Evolutionary conservation across 2,888 invertebrate species (phyloP), one percentile per base, ranked within the genome.

Genomic region (Cloeon dipterum): DNA sequence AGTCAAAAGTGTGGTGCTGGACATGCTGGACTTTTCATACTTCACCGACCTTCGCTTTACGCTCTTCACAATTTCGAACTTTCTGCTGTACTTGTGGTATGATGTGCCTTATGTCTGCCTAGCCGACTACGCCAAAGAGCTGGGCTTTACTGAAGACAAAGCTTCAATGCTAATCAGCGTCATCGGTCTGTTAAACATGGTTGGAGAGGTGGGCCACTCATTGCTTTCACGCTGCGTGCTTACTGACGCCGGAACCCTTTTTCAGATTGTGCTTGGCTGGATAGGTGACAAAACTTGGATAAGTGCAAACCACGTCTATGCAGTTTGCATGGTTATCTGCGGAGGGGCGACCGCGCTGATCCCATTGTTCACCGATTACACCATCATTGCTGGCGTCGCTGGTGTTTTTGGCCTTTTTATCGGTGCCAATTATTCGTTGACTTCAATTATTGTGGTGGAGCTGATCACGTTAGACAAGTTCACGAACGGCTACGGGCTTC

Each of bases 21-120:
- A 73, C 44, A 76, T 79, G 49, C 70, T 76, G 55, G 83, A 86
- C 57, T 74, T 83, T 48, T 68, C 74, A 18, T 67, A 83, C 53
- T 77, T 85, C 53, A 61, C 72, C 51, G 73, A 76, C 51, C 57
- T 69, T 39, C 78, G 81, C 46, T 86, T 83, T 56, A 63, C 79
- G 43, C 62, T 82, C 33, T 70, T 89, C 51, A 81, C 82, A 39
- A 51, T 86, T 13, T 82, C 88, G 37, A 89, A 88, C 44, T 73
- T 88, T 46, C 64, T 89, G 37, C 66, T 93, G 36, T 93, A 91
- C 58, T 73, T 78, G 49, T 89, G 88, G 81, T 83, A 82, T 57
- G 91, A 94, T 50, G 82, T 93, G 40, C 89, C 91, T 11, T 94
- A 94, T 59, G 82, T 93, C 54, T 93, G 88, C 57, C 63, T 91